Evolutionary conservation across 2,113 vertebrate genomes (phyloP), one percentile per base, ranked within the genome.

Genomic region (Larimichthys polyactis): DNA sequence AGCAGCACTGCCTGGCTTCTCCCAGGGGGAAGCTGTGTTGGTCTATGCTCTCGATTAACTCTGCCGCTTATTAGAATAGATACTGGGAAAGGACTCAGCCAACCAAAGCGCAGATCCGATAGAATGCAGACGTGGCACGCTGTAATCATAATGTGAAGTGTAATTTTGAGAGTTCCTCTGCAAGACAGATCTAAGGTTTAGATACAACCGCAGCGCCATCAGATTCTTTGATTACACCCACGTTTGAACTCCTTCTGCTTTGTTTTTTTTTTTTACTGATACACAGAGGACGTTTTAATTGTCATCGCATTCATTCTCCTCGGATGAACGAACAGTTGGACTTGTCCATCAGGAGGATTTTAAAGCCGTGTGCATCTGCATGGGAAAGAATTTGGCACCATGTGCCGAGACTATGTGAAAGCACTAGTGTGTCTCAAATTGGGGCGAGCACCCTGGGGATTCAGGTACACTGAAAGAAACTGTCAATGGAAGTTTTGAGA

Each of bases 31-130:
- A 73, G 76, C 83, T 87, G 87, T 92, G 92, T 93, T 91, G 86
- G 79, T 90, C 92, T 82, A 72, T 77, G 89, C 93, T 94, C 92
- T 91, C 87, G 86, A 93, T 93, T 93, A 93, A 91, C 89, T 93
- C 77, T 67, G 85, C 86, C 9, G 62, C 88, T 92, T 91, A 93
- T 94, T 94, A 91, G 89, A 92, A 92, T 89, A 90, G 90, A 93
- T 92, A 90, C 89, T 16, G 55, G 87, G 72, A 62, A 88, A 77
- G 79, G 79, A 86, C 64, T 88, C 75, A 79, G 87, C 79, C 85
- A 91, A 83, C 79, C 84, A 87, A 64, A 83, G 82, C 88, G 78
- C 78, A 75, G 73, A 86, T 83, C 82, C 29, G 43, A 81, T 75
- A 77, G 80, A 81, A 75, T 81, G 78, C 82, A 65, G 77, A 80